A percentile compares a stretch with the other conserved stretches of the same genome.
Evolutionary conservation across 2,888 invertebrate genomes (phyloP).

Genomic region (Drosophila falleni): DNA sequence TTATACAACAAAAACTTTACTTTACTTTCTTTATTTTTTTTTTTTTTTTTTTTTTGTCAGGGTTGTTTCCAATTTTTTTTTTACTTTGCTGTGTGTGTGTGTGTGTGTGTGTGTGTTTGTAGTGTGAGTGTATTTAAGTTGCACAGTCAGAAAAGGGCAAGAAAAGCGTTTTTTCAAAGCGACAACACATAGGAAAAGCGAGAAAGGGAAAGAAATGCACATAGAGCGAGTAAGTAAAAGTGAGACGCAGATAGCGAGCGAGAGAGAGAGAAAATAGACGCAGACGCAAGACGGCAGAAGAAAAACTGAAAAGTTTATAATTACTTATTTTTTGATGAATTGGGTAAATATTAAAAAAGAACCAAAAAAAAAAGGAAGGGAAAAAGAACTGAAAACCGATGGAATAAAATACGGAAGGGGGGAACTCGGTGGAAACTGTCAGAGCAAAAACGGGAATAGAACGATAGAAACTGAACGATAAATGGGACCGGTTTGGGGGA

Average conservation of each 20-base stretch:
- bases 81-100: slow-evolving; percentile 59
- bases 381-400: slow-evolving; percentile 42
- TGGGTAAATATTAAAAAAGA: slow-evolving; percentile 83
- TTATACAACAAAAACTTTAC: slow-evolving; percentile 81
- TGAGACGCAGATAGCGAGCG: background rate
- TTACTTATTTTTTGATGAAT: slow-evolving; percentile 85
- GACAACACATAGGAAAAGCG: slow-evolving; percentile 39
- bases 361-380: slow-evolving; percentile 45
- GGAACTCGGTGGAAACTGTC: background rate
- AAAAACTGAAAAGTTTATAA: slow-evolving; percentile 83
- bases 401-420: background rate
- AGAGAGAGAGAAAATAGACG: slow-evolving; percentile 50
- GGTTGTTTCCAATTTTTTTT: slow-evolving; percentile 81
- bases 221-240: slow-evolving; percentile 6
- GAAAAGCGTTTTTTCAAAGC: slow-evolving; percentile 73
- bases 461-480: slow-evolving; percentile 49
- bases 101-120: slow-evolving; percentile 25
- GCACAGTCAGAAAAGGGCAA: slow-evolving; percentile 71
- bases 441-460: slow-evolving; percentile 43
- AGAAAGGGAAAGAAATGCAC: slow-evolving; percentile 3
- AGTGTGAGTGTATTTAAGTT: slow-evolving; percentile 56
- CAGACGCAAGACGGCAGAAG: slow-evolving; percentile 72
- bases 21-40: slow-evolving; percentile 58
- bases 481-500: slow-evolving; percentile 25
- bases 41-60: slow-evolving; percentile 60